These are phyloP conservation scores for Neopelma chrysocephalum DNA, from an alignment of 2,797 vertebrate genomes.

Conservation along the genomic window DNA sequence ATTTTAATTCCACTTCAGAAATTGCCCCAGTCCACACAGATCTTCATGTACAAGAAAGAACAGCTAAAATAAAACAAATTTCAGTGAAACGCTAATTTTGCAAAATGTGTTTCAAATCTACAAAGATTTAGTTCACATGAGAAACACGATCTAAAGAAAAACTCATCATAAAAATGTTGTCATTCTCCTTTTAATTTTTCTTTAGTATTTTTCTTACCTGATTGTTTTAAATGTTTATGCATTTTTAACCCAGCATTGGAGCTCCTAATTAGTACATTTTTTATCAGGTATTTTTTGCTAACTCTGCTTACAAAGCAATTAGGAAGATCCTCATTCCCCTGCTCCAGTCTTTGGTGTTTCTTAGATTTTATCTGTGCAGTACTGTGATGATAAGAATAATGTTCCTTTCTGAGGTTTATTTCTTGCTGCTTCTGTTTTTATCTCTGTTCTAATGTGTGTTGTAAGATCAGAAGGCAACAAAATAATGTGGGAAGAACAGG, in stretches of 20 bases:
- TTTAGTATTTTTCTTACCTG: neutral
- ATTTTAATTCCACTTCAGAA: neutral
- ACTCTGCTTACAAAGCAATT: neutral
- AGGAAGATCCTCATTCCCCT: neutral
- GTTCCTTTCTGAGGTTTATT: conserved; percentile 44
- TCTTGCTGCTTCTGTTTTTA: conserved; percentile 28
- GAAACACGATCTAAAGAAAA: neutral
- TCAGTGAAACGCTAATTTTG: neutral
- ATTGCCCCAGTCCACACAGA: neutral
- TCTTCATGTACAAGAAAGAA: neutral
- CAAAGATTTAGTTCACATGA: neutral
- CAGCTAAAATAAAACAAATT: neutral
- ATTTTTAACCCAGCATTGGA: neutral
- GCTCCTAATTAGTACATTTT: neutral
- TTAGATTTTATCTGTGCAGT: conserved; percentile 34
- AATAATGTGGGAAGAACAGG: neutral
- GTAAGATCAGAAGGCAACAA: conserved; percentile 29
- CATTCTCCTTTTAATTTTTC: neutral
- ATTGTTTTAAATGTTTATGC: neutral
- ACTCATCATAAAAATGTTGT: neutral
- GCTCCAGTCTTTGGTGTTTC: neutral
- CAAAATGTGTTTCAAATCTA: neutral
- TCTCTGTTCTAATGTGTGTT: conserved; percentile 7
- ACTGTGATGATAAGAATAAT: conserved; percentile 4
- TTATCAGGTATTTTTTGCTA: neutral